Base-by-base conservation (phyloP, 2,888 invertebrate genomes). In the Drosophila stalkeri region DNA sequence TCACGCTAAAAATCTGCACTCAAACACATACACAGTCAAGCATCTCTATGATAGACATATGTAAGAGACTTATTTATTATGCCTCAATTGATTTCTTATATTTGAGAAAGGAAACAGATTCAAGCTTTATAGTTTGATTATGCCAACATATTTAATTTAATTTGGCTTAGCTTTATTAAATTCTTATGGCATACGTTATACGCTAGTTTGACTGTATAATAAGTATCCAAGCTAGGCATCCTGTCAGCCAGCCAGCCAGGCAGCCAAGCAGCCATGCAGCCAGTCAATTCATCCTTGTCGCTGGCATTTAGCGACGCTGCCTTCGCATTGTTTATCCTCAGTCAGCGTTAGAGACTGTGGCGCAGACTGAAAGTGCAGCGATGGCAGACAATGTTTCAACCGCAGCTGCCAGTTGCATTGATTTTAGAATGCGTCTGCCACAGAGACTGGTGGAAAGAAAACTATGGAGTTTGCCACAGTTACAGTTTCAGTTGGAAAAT, bases 1-100 rank as follows among this genome's bases (percentile, higher is more conserved):
- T 85, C 86, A 73, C 86, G 83, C 86, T 88, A 81, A 86, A 89
- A 89, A 82, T 79, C 89, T 75, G 57, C 64, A 55, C 75, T 70
- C 68, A 69, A 67, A 71, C 80, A 67, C 43, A 55, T 44, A 20
- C 41, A 62, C 71, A 79, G 68, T 67, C 3, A 2, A 16, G 27
- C 69, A 11, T 27, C 56, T 5, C 23, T 68, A 68, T 27, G 44
- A 46, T 23, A 37, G n/a, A 39, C 35, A 27, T 18, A 31, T 55
- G 54, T 12, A 6, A 33, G 11, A 12, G 33, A 12, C 23, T 37
- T 16, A 9, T 31, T 7, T 14, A 18, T 20, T 12, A 12, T 20
- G 20, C 44, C 14, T 1, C 9, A 43, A 18, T 11, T 44, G 18
- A 44, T 20, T 12, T 5, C 18, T 18, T 6, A 11, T 12, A 2